phyloP scores from a whole-genome alignment of 2,888 invertebrate species.

The Caenorhabditis afra region DNA sequence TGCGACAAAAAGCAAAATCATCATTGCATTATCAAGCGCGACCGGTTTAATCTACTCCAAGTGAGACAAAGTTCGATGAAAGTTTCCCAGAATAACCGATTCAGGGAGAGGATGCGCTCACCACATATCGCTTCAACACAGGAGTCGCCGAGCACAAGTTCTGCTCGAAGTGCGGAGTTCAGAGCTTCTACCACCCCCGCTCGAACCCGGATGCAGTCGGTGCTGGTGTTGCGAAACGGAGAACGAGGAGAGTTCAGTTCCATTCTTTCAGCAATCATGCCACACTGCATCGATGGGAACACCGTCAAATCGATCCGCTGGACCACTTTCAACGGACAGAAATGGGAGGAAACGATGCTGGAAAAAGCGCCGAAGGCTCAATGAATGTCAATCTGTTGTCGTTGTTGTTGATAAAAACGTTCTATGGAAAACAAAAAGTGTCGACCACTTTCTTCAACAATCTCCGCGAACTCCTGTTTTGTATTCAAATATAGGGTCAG shows the following conservation, averaged over 20 bases:
- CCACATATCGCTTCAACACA: slow-evolving; percentile 71
- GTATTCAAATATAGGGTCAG: too few relatives aligned
- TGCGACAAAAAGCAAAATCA: slow-evolving; percentile 83
- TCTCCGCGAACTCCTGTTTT: too few relatives aligned
- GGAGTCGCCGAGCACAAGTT: slow-evolving; percentile 70
- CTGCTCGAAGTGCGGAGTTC: slow-evolving; percentile 82
- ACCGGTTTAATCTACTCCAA: slow-evolving; percentile 81
- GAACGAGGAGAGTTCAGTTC: too few relatives aligned
- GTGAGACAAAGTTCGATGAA: slow-evolving; percentile 18
- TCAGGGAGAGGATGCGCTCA: slow-evolving; percentile 68
- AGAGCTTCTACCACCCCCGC: slow-evolving; percentile 83
- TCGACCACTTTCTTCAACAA: too few relatives aligned
- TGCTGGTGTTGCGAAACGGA: too few relatives aligned
- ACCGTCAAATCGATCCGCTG: slow-evolving; percentile 66
- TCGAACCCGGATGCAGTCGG: slow-evolving; percentile 83
- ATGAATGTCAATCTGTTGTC: not conserved
- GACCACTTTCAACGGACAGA: slow-evolving; percentile 65
- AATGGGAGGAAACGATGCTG: slow-evolving; percentile 68
- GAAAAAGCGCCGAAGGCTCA: slow-evolving; percentile 63
- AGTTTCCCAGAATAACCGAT: not conserved
- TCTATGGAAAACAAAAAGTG: too few relatives aligned
- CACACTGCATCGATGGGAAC: slow-evolving; percentile 72
- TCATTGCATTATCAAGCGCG: slow-evolving; percentile 82
- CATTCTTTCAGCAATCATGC: slow-evolving; percentile 73
- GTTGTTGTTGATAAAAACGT: not conserved